Evolutionary conservation across 2,113 vertebrate species (phyloP), one percentile per base, ranked within the genome.

Genomic region (Anolis sagrei): DNA sequence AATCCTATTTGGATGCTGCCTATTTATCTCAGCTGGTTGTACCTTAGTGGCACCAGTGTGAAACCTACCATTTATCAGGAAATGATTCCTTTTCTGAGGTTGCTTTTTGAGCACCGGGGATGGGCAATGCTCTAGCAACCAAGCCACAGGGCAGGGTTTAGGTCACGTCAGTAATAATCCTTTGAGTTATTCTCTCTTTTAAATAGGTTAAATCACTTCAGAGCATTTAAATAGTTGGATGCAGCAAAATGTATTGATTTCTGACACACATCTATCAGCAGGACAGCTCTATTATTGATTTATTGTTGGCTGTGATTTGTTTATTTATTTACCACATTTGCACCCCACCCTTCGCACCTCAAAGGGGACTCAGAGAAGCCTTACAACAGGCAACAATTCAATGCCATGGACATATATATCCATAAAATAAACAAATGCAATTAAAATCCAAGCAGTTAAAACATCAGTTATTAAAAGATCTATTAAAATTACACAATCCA

Each of bases 1-100:
- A 54, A 1, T 62, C 81, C 85, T 80, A 61, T 84, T 58, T 80
- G 68, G 19, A 34, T 80, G 32, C 68, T 73, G 39, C 77, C 83
- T 73, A 5, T 39, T 83, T 82, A 1, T 74, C 84, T 83, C 34
- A 3, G 58, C 64, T 66, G 82, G 29, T 76, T 73, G 10, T 49
- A 34, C 5, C 84, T 79, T 78, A 32, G 36, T 7, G 36, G 19
- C 19, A 25, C 54, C 36, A 8, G 34, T 0, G 34, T 19, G 78
- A 69, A 87, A 7, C 29, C 8, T 1, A 21, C 5, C 1, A 8
- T 66, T 73, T 25, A 27, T 44, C 81, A 74, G 72, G 4, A 86
- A 14, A 62, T 27, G 2, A 4, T 9, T 49, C 79, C 36, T 49
- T 79, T 73, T 58, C 61, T 14, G 34, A 66, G 73, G 70, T 81